Conservation (phyloP, 1,140 invertebrate species). For the Diabrotica virgifera region DNA sequence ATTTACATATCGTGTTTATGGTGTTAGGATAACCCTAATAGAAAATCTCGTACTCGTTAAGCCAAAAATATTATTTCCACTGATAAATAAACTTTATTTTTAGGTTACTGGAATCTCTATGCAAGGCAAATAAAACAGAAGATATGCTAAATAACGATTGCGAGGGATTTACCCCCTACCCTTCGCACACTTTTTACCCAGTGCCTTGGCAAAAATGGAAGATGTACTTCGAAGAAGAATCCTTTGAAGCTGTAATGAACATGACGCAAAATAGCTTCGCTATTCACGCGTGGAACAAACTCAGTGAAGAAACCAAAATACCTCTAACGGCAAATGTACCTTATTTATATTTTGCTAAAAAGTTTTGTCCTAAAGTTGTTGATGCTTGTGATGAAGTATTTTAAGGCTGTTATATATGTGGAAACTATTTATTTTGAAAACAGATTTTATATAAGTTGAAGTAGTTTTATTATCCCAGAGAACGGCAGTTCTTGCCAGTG, state of each 20-base stretch:
- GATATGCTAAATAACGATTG: slow-evolving; percentile 61
- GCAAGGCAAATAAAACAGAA: slow-evolving; percentile 53
- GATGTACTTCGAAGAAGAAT: slow-evolving; percentile 57
- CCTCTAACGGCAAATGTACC: slow-evolving; percentile 51
- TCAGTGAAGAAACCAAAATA: slow-evolving; percentile 52
- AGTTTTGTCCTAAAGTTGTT: slow-evolving; percentile 57
- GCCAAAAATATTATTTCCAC: background rate
- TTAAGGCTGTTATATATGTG: slow-evolving; percentile 43
- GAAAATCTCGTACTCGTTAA: no score
- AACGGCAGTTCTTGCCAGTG: no score
- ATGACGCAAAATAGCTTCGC: slow-evolving; percentile 54
- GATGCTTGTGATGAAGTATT: slow-evolving; percentile 43
- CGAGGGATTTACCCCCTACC: slow-evolving; percentile 59
- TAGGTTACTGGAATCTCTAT: slow-evolving; percentile 58
- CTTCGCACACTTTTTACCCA: slow-evolving; percentile 62
- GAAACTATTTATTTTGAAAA: slow-evolving; percentile 20
- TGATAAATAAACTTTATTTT: slow-evolving; percentile 12
- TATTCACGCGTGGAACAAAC: slow-evolving; percentile 71
- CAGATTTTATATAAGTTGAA: no score
- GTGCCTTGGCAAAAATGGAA: slow-evolving; percentile 62
- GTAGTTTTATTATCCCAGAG: no score
- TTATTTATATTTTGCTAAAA: slow-evolving; percentile 57
- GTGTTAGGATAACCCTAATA: no score
- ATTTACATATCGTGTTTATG: background rate
- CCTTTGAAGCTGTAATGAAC: slow-evolving; percentile 51